phyloP scores from a whole-genome alignment of 2,888 invertebrate genomes.

The Slavum lentiscoides region DNA sequence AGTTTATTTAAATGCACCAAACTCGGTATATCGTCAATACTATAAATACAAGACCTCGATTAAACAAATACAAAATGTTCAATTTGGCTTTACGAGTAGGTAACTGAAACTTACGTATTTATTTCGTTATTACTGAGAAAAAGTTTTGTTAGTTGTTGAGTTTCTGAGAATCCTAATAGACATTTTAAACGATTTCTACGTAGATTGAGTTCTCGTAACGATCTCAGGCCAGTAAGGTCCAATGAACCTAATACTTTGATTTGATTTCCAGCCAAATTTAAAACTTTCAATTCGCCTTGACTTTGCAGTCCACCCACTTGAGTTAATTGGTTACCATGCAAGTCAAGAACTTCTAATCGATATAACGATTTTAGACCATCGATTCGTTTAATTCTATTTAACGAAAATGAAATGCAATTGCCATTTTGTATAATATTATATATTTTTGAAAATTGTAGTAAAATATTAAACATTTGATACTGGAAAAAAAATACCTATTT shows the following conservation, averaged over 20 bases:
- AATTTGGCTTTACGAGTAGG: background rate
- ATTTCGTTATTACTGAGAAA: constrained; percentile 83
- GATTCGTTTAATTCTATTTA: constrained; percentile 72
- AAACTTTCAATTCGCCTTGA: constrained; percentile 79
- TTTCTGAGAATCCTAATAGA: constrained; percentile 78
- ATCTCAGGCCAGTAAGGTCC: constrained; percentile 77
- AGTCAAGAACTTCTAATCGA: constrained; percentile 86
- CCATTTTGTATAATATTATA: background rate
- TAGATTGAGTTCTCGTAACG: constrained; percentile 84
- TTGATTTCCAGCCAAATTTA: constrained; percentile 91
- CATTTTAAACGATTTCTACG: constrained; percentile 82
- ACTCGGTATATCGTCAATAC: constrained; percentile 84
- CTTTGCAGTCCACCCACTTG: constrained; percentile 72
- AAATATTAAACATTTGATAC: constrained; percentile 3
- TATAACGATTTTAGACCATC: constrained; percentile 73
- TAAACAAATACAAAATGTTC: background rate
- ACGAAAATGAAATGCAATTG: background rate
- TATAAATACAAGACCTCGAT: constrained; percentile 58
- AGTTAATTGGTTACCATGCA: constrained; percentile 87
- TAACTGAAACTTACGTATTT: constrained; percentile 63
- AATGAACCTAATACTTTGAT: constrained; percentile 75
- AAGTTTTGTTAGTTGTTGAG: constrained; percentile 75
- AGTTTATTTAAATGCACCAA: constrained; percentile 77
- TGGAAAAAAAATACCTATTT: constrained; percentile 69
- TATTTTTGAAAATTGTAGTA: background rate